Evolutionary conservation across 2,113 vertebrate genomes (phyloP).

Genomic region (Cyprinodon variegatus): DNA sequence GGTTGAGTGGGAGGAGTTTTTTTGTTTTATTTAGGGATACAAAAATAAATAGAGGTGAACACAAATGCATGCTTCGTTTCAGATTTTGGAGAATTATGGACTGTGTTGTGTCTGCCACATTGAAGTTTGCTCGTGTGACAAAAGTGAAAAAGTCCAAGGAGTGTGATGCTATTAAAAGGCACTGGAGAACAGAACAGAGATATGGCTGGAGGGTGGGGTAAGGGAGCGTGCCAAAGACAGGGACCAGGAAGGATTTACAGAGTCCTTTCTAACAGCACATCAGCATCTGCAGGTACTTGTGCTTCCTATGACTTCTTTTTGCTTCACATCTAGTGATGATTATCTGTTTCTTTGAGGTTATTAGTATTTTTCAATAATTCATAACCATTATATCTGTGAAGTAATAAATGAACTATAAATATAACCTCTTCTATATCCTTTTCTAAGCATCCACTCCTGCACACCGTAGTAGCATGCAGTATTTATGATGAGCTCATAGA

Average conservation of each 20-base stretch:
- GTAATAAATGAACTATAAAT: background rate
- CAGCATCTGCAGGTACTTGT: background rate
- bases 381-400: background rate
- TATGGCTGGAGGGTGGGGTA: conserved; percentile 42
- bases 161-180: background rate
- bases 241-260: conserved; percentile 36
- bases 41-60: too few relatives aligned
- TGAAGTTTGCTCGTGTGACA: background rate
- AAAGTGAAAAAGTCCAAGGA: background rate
- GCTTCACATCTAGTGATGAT: background rate
- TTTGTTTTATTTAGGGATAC: too few relatives aligned
- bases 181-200: background rate
- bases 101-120: background rate
- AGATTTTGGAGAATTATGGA: background rate
- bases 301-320: conserved; percentile 13
- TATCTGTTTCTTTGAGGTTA: background rate
- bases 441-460: background rate
- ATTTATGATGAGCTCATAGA: background rate
- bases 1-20: too few relatives aligned
- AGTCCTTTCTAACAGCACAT: conserved; percentile 8
- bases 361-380: background rate
- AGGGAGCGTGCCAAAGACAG: conserved; percentile 64
- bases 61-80: too few relatives aligned
- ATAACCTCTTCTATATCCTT: background rate
- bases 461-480: background rate